Conservation (phyloP, 2,797 vertebrate species). For the Hippopotamyrus pictus region DNA sequence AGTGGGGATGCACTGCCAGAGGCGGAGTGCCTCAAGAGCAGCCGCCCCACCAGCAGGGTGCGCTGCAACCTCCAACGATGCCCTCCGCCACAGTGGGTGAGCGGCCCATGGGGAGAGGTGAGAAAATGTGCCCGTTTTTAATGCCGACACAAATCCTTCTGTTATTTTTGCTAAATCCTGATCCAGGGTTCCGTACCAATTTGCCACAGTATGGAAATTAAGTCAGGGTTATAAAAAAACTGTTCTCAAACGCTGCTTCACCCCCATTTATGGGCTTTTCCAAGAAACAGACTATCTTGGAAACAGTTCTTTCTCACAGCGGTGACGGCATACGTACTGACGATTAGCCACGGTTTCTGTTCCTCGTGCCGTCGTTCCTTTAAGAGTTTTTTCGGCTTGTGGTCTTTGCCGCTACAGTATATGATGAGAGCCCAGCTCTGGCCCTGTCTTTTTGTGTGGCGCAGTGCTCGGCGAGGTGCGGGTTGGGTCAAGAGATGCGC, state of each 20-base stretch:
- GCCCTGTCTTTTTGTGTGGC: slow-evolving; percentile 6
- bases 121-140: slow-evolving; percentile 15
- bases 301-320: neutral
- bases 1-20: slow-evolving; percentile 69
- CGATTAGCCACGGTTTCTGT: neutral
- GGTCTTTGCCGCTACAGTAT: neutral
- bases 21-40: slow-evolving; percentile 69
- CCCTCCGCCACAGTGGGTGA: slow-evolving; percentile 85
- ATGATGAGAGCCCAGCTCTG: neutral
- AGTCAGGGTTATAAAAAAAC: neutral
- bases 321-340: neutral
- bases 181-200: neutral
- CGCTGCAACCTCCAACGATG: slow-evolving; percentile 92
- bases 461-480: slow-evolving; percentile 86
- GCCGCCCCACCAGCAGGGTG: slow-evolving; percentile 83
- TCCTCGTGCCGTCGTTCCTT: neutral
- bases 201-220: neutral
- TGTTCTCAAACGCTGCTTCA: neutral
- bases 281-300: neutral
- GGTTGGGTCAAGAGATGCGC: slow-evolving; percentile 85
- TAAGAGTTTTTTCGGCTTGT: neutral
- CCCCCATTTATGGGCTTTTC: neutral
- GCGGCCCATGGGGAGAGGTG: slow-evolving; percentile 91
- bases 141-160: neutral
- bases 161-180: neutral